A percentile compares a stretch with the other conserved stretches of the same genome.
These are phyloP conservation scores for Seira musarum DNA, from an alignment of 2,888 invertebrate genomes.

Conservation along the genomic window DNA sequence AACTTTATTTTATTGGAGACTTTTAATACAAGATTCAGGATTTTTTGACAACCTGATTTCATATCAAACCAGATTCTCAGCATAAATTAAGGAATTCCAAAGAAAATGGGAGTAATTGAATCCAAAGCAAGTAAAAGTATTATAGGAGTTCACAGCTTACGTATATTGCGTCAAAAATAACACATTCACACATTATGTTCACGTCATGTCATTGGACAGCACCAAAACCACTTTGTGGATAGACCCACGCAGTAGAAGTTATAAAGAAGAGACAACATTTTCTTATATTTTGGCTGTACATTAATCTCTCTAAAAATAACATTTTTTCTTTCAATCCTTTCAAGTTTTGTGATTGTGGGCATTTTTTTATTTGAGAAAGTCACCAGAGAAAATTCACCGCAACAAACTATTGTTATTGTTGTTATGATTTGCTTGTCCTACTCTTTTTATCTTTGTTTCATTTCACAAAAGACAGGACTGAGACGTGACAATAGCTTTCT, in stretches of 20 bases:
- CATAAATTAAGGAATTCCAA: no score
- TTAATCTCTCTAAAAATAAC: background rate
- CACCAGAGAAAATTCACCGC: conserved; percentile 1
- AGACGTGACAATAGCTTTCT: conserved; percentile 68
- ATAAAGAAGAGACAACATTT: background rate
- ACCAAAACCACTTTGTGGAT: background rate
- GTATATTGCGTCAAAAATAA: background rate
- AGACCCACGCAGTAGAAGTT: background rate
- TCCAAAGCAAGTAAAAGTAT: no score
- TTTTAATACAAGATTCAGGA: no score
- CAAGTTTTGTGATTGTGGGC: conserved; percentile 3
- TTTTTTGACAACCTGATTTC: no score
- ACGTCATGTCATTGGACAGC: background rate
- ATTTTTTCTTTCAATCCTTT: background rate
- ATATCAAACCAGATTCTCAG: no score
- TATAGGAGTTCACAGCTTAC: background rate
- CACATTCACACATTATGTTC: background rate
- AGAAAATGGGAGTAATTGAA: background rate
- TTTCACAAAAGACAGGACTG: conserved; percentile 67
- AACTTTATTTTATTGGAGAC: no score
- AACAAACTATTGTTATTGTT: background rate
- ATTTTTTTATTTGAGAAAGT: background rate
- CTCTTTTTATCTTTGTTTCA: conserved; percentile 40
- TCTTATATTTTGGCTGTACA: background rate
- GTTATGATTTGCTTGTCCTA: conserved; percentile 48